Conservation (phyloP, 2,797 vertebrate genomes). For the Paguma larvata region DNA sequence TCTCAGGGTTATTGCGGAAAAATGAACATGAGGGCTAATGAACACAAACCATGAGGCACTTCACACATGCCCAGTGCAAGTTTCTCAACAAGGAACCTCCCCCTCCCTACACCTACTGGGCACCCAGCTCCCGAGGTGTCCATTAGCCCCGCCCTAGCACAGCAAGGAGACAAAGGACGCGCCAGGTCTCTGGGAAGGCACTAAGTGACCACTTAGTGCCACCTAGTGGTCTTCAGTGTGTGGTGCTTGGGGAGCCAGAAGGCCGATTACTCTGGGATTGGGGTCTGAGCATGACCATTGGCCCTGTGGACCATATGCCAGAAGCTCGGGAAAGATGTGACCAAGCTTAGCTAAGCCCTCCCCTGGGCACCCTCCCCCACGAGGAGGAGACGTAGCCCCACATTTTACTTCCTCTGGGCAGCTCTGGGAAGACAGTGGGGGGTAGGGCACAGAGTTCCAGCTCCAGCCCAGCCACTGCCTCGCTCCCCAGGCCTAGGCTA, state of each 20-base stretch:
- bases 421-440: background rate
- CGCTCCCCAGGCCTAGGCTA: background rate
- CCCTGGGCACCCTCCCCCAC: background rate
- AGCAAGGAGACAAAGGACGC: background rate
- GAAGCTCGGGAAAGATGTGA: background rate
- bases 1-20: background rate
- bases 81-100: background rate
- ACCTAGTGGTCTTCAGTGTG: background rate
- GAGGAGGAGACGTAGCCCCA: background rate
- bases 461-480: background rate
- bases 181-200: background rate
- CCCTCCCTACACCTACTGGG: background rate
- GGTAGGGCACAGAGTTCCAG: background rate
- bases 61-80: background rate
- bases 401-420: background rate
- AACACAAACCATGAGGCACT: background rate
- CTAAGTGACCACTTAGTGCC: conserved; percentile 25
- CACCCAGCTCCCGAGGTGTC: background rate
- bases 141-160: accelerated
- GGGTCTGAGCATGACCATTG: background rate
- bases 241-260: background rate
- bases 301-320: background rate
- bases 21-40: background rate
- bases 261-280: background rate
- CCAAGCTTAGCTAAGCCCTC: background rate